Base-by-base conservation (phyloP, 2,888 invertebrate genomes). In the Hypsopygia costalis region DNA sequence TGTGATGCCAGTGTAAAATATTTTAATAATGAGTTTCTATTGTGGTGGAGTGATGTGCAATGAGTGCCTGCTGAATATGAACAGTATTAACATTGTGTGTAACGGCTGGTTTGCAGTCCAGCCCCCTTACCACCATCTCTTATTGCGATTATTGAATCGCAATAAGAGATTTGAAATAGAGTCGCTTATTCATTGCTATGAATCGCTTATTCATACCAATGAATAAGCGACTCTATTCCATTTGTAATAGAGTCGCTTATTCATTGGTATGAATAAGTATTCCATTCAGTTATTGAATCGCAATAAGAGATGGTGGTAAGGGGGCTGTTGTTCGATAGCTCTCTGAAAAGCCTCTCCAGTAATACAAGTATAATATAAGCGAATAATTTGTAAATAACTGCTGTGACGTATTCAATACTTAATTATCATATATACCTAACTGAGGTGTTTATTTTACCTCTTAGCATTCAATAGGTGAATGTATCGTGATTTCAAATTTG, bases 11-110 rank as follows among this genome's bases (percentile, higher is more conserved):
- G 57, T 58, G 51, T 47, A 55, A 57, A 62, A 46, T 67, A 65
- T 66, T 69, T 62, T 57, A 58, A 63, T 62, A 67, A 64, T 68
- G 63, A 64, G 53, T 66, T 30, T 30, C 9, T 36, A 6, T 30
- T 21, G 16, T 36, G 36, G n/a, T 36, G 3, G 55, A 49, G 55
- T 42, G 55, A n/a, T 11, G 29, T 20, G 30, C 29, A 11, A n/a
- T 11, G 28, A 28, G 58, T 60, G 55, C 55, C 59, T 61, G 51
- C 46, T 41, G 48, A 42, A 46, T 44, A 48, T 43, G 51, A 58
- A 51, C 36, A 37, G 36, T 37, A 37, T 37, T 37, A 37, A 11
- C 22, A 10, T 9, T 62, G 48, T 51, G 48, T 51, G 51, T 51
- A 46, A 44, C 46, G 47, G 51, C 43, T 25, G 25, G 25, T 21